Percentiles rank a stretch among this genome's conserved stretches.
Conservation (phyloP, 2,113 vertebrate species). For the Nannospalax galili region DNA sequence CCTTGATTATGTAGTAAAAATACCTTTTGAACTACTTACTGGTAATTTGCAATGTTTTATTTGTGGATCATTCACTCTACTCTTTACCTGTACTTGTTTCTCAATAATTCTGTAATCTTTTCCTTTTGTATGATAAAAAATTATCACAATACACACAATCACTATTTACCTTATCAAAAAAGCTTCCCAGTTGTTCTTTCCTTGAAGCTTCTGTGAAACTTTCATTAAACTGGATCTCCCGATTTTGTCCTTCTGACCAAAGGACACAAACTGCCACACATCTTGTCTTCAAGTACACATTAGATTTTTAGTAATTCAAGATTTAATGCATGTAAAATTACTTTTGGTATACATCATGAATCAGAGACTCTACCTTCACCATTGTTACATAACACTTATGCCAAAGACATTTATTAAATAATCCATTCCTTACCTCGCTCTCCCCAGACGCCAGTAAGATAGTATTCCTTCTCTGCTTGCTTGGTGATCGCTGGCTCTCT, state of each 20-base stretch:
- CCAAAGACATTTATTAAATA: neutral
- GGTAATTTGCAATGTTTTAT: neutral
- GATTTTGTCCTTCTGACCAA: neutral
- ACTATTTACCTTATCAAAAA: neutral
- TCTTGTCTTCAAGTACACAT: neutral
- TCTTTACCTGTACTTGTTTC: neutral
- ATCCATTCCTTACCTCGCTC: neutral
- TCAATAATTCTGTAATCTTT: neutral
- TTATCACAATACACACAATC: neutral
- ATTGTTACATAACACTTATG: neutral
- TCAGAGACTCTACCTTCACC: neutral
- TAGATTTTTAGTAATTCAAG: neutral
- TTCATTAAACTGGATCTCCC: neutral
- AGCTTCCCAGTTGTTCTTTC: neutral
- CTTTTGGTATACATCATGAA: neutral
- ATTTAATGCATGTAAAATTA: constrained; percentile 28
- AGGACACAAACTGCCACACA: neutral
- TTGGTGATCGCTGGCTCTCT: neutral
- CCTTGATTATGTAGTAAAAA: neutral
- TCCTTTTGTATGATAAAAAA: neutral
- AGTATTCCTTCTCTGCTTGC: neutral
- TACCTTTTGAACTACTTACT: neutral
- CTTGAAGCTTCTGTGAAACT: neutral
- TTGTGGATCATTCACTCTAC: neutral
- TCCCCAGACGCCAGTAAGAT: too few species aligned